phyloP scores from a whole-genome alignment of 2,888 invertebrate species.

The Sesia bembeciformis region DNA sequence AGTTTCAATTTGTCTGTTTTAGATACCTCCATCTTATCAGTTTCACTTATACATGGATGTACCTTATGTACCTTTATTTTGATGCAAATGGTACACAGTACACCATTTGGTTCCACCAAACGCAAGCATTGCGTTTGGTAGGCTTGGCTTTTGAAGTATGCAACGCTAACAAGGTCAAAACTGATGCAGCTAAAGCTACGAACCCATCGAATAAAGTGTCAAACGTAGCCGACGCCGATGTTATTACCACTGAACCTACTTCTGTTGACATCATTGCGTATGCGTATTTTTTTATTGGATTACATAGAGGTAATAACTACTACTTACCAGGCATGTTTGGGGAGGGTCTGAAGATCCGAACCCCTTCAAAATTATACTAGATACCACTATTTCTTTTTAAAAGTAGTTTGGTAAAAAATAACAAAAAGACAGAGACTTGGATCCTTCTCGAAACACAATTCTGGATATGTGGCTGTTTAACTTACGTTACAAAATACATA shows the following conservation, averaged over 20 bases:
- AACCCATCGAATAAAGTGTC: conserved; percentile 15
- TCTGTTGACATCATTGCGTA: conserved; percentile 83
- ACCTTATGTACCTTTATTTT: conserved; percentile 83
- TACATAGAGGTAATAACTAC: conserved; percentile 82
- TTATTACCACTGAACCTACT: conserved; percentile 36
- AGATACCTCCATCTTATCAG: conserved; percentile 81
- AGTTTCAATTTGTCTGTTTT: conserved; percentile 28
- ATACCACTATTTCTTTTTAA: no score
- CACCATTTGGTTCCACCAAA: conserved; percentile 86
- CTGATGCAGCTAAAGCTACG: conserved; percentile 15
- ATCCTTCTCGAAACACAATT: no score
- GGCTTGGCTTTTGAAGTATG: conserved; percentile 87
- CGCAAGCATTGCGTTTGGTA: conserved; percentile 85
- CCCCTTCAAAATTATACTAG: no score
- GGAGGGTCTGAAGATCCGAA: background rate
- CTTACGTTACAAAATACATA: no score
- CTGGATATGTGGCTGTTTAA: no score
- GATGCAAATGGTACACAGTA: conserved; percentile 77
- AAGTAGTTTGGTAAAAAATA: no score
- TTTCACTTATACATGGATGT: conserved; percentile 84
- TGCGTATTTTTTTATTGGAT: conserved; percentile 86
- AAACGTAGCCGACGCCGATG: background rate
- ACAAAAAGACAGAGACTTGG: no score
- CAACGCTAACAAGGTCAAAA: conserved; percentile 20
- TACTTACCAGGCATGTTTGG: background rate